Conservation (phyloP, 2,797 vertebrate genomes). For the Sciaenops ocellatus region DNA sequence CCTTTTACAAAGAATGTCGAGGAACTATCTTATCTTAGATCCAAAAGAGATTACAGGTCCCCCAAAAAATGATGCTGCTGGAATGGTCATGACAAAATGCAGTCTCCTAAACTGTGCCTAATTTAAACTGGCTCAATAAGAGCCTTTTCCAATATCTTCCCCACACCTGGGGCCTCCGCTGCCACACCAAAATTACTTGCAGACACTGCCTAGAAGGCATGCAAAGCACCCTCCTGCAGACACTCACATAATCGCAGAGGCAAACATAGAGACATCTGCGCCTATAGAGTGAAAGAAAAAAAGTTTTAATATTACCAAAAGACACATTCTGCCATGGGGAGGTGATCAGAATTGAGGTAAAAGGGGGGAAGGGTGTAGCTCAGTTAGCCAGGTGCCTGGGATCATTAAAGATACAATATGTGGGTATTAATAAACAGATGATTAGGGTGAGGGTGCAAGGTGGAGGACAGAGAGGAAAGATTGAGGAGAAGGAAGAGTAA, state of each 20-base stretch:
- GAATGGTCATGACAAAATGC: slow-evolving; percentile 50
- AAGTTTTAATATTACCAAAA: slow-evolving; percentile 53
- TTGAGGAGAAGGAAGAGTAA: background rate
- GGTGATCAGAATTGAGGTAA: slow-evolving; percentile 14
- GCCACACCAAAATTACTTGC: slow-evolving; percentile 46
- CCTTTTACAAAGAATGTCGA: background rate
- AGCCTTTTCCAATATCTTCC: slow-evolving; percentile 74
- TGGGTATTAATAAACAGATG: slow-evolving; percentile 41
- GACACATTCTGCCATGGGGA: slow-evolving; percentile 6
- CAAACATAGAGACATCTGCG: slow-evolving; percentile 62
- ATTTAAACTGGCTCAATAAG: slow-evolving; percentile 63
- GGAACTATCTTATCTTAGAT: slow-evolving; percentile 25
- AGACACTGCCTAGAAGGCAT: slow-evolving; percentile 45
- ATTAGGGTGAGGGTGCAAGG: slow-evolving; percentile 33
- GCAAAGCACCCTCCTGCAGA: slow-evolving; percentile 49
- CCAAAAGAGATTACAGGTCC: slow-evolving; percentile 13
- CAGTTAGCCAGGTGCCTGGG: background rate
- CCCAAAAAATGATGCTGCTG: slow-evolving; percentile 26
- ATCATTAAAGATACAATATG: slow-evolving; percentile 1
- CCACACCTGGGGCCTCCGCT: slow-evolving; percentile 70
- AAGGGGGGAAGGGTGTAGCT: background rate
- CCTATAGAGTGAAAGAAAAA: slow-evolving; percentile 11
- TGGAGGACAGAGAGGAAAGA: slow-evolving; percentile 42
- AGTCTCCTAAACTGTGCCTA: slow-evolving; percentile 61
- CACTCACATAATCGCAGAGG: slow-evolving; percentile 55